These are phyloP conservation scores for Onychomys torridus DNA, from an alignment of 2,797 vertebrate genomes.

Conservation along the genomic window DNA sequence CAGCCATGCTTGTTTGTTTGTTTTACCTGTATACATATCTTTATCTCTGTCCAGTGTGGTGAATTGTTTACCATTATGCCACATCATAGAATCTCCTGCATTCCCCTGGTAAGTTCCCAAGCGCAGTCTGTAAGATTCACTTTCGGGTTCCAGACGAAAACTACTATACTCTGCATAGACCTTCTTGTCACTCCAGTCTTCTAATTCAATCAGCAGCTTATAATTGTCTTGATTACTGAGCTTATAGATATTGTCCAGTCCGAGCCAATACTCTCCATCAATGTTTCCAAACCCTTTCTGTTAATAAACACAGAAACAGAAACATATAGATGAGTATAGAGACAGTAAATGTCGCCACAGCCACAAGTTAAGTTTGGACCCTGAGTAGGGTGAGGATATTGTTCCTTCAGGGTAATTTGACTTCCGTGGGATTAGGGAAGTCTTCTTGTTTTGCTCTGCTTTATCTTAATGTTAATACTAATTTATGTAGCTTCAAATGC, in stretches of 20 bases:
- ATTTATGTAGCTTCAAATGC: slow-evolving; percentile 46
- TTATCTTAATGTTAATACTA: slow-evolving; percentile 23
- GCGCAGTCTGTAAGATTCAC: slow-evolving; percentile 94
- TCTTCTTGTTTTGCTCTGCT: slow-evolving; percentile 52
- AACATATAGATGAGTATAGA: background rate
- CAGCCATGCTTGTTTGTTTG: background rate
- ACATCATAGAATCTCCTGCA: slow-evolving; percentile 96
- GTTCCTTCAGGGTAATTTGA: background rate
- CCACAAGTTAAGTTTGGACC: background rate
- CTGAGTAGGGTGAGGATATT: background rate
- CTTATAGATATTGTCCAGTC: slow-evolving; percentile 96
- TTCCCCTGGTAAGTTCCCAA: slow-evolving; percentile 98
- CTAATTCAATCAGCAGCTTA: slow-evolving; percentile 95
- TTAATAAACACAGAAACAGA: slow-evolving; percentile 58
- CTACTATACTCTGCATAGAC: slow-evolving; percentile 99
- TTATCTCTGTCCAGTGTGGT: slow-evolving; percentile 98
- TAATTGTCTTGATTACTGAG: slow-evolving; percentile 97
- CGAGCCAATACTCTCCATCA: slow-evolving; percentile 98
- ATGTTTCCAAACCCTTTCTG: slow-evolving; percentile 99
- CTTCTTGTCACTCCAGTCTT: slow-evolving; percentile 99
- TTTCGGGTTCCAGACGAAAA: slow-evolving; percentile 96
- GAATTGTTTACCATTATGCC: slow-evolving; percentile 98
- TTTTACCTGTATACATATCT: slow-evolving; percentile 95
- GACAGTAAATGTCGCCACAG: background rate
- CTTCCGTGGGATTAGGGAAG: background rate